Evolutionary conservation across 2,888 invertebrate species (phyloP).

Genomic region (Gibbula magus): DNA sequence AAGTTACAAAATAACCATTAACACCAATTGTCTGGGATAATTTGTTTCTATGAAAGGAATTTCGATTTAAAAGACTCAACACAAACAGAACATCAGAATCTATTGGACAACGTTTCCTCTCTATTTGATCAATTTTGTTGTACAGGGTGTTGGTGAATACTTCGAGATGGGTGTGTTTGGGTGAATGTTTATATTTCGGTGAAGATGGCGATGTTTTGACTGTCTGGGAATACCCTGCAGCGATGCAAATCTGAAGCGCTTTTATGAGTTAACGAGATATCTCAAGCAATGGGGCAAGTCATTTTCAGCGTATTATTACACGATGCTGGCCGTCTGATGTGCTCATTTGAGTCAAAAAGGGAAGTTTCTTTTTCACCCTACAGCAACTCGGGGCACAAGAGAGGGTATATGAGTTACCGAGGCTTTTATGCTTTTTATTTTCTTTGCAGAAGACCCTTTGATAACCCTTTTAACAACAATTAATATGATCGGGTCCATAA

Average conservation of each 20-base stretch:
- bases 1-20: constrained; percentile 4
- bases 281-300: constrained; percentile 14
- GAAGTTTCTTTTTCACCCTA: constrained; percentile 8
- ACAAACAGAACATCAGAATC: no score
- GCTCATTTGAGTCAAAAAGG: constrained; percentile 11
- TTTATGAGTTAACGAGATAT: constrained; percentile 20
- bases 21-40: neutral
- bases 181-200: neutral
- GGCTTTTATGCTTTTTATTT: constrained; percentile 22
- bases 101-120: no score
- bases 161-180: neutral
- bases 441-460: constrained; percentile 16
- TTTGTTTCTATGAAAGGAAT: neutral
- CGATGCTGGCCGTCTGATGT: neutral
- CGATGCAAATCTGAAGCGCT: constrained; percentile 10
- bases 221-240: neutral
- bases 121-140: no score
- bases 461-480: constrained; percentile 21
- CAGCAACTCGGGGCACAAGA: neutral
- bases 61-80: neutral
- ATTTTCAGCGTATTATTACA: constrained; percentile 15
- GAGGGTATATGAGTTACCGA: constrained; percentile 19
- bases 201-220: neutral
- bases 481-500: constrained; percentile 20
- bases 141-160: no score